A percentile compares a stretch with the other conserved stretches of the same genome.
Evolutionary conservation across 2,113 vertebrate species (phyloP).

Genomic region (Pampusana beccarii): DNA sequence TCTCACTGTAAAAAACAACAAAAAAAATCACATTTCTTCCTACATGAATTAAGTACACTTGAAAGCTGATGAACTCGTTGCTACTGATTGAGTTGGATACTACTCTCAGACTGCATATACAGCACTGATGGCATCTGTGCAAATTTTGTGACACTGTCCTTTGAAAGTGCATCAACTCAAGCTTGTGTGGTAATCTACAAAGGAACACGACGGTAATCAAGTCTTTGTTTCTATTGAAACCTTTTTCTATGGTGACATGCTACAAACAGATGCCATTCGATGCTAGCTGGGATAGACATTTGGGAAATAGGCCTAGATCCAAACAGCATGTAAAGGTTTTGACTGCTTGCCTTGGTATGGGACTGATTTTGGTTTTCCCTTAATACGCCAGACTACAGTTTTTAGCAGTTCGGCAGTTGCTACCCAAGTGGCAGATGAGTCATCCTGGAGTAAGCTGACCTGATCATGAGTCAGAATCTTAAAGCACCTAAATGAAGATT

Average conservation of each 20-base stretch:
- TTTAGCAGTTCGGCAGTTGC: neutral
- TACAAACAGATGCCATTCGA: neutral
- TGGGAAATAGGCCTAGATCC: neutral
- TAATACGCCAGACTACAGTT: neutral
- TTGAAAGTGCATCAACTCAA: neutral
- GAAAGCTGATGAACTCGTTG: neutral
- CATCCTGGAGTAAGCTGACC: slow-evolving; percentile 5
- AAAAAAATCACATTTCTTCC: neutral
- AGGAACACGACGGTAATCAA: neutral
- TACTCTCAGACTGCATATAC: neutral
- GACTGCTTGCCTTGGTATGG: neutral
- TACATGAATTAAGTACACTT: slow-evolving; percentile 3
- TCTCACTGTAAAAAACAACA: neutral
- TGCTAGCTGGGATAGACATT: neutral
- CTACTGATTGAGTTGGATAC: neutral
- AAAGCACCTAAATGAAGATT: neutral
- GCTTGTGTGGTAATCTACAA: neutral
- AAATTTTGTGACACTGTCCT: neutral
- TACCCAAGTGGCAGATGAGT: slow-evolving; percentile 21
- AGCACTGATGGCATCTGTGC: neutral
- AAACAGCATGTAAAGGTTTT: neutral
- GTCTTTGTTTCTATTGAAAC: neutral
- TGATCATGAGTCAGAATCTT: slow-evolving; percentile 36
- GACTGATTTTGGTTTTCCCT: neutral
- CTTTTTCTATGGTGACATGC: slow-evolving; percentile 1